These are phyloP conservation scores for Pseudocheirus occidentalis DNA, from an alignment of 2,797 vertebrate species.

Conservation along the genomic window DNA sequence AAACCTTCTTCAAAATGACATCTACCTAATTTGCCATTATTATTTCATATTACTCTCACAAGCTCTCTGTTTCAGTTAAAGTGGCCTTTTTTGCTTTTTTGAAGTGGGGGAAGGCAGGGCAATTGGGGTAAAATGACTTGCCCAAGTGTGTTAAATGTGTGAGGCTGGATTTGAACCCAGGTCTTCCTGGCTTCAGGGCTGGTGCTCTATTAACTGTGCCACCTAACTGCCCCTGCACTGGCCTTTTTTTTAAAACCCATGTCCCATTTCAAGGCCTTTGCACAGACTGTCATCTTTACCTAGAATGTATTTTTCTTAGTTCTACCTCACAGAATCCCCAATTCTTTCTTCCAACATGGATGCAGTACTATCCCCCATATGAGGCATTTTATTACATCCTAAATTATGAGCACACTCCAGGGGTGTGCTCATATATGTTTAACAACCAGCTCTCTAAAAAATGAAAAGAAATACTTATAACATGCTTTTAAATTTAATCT, in stretches of 20 bases:
- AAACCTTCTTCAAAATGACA: not conserved
- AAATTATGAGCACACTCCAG: not conserved
- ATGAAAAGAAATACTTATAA: not conserved
- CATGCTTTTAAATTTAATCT: not conserved
- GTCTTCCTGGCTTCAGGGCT: too few species aligned
- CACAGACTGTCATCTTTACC: not conserved
- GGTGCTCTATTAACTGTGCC: too few species aligned
- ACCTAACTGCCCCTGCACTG: not conserved
- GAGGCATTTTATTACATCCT: not conserved
- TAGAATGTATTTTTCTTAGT: not conserved
- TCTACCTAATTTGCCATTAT: not conserved
- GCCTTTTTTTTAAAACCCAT: not conserved
- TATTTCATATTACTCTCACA: not conserved
- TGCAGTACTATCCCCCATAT: not conserved
- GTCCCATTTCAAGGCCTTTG: not conserved
- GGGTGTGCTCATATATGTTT: not conserved
- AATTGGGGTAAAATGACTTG: too few species aligned
- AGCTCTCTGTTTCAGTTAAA: not conserved
- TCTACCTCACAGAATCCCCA: not conserved
- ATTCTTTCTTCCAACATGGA: not conserved
- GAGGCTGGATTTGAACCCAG: too few species aligned
- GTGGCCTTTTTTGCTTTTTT: not conserved
- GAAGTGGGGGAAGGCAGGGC: too few species aligned
- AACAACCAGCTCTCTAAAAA: not conserved
- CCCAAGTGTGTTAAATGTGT: too few species aligned